Base-by-base conservation (phyloP, 37 sponge, comb jelly and placozoan genomes). In the Chondrilla cf. caribensis region DNA sequence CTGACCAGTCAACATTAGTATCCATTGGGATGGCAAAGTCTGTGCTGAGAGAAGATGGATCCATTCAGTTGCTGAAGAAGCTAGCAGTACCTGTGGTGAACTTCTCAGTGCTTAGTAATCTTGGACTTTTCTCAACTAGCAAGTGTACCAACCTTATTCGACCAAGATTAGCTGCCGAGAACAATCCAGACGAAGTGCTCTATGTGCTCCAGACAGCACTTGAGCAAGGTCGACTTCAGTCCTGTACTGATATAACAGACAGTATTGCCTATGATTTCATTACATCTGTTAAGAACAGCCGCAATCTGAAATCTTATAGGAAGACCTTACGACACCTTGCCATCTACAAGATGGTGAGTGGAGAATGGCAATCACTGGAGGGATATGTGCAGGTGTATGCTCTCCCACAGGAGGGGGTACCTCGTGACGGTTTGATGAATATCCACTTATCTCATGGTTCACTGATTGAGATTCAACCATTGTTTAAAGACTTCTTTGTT, bases 1-100 rank as follows among this genome's bases (percentile, higher is more conserved):
- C 76, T 36, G 40, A 39, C 76, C 76, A 73, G 41, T 73, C 76
- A 40, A 73, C 76, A 39, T 22, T 40, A 43, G 76, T 73, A 17
- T 42, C 76, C 21, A n/a, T 73, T n/a, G 24, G 25, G 2, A 40
- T 39, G 24, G 17, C 41, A n/a, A 73, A 73, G 76, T 39, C 76
- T 21, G 43, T 73, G 41, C 44, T 73, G 24, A 36, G 76, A 40
- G 76, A 73, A 40, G 38, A 73, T 73, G 44, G 44, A 11, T 73
- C 76, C 2, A 9, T 73, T 19, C 38, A 31, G 0, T 73, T 43
- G n/a, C 6, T 73, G 41, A 42, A 39, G 44, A 42, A 73, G 36
- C 76, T 73, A 41, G 6, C 18, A 42, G n/a, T 73, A 39, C 76
- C 76, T 36, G 44, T 43, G 41, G 24, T 73, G 25, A 9, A 73